Base-by-base conservation (phyloP, 92 coral and sea anemone genomes). In the Palythoa caribaeorum region DNA sequence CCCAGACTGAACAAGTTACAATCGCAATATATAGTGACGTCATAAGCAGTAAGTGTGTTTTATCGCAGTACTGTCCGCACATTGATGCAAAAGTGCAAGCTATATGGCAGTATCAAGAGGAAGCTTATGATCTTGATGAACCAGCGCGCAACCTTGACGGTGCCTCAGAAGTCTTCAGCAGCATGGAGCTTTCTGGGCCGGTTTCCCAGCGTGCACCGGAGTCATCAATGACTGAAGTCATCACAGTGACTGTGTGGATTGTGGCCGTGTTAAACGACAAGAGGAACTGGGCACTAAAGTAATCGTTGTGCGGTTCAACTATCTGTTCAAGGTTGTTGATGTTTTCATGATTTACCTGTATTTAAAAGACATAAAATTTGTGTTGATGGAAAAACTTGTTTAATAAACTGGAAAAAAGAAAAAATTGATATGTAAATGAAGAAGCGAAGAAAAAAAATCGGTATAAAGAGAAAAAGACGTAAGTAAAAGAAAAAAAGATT, bases 271-370 rank as follows among this genome's bases (percentile, higher is more conserved):
- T 90, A 84, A 97, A 95, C 54, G 97, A 94, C 71, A 97, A 95
- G 51, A 97, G 96, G 89, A 97, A 97, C 91, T 97, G 99, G 90
- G 98, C 96, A 84, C 99, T 95, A 89, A 97, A 97, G 88, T 97
- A 97, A 79, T 97, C 99, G 47, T 97, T 92, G 87, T 95, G 99
- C 6, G 99, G 98, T 37, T 92, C 90, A 19, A 97, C 99, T 0
- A 95, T 92, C 83, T 97, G 99, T 79, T 95, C 95, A 10, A 97
- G 94, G 88, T 95, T 94, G 75, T 94, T 91, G 63, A 94, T 87
- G 52, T 76, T 72, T 36, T 92, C 94, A 44, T 78, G 93, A 54
- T 88, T 70, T n/a, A 88, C 44, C 99, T 95, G 90, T 39, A 90
- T 70, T 38, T 54, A 76, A 36, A 68, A 57, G 19, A 3, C 84